Evolutionary conservation across 1,140 invertebrate species (phyloP).

Genomic region (Acromyrmex heyeri): DNA sequence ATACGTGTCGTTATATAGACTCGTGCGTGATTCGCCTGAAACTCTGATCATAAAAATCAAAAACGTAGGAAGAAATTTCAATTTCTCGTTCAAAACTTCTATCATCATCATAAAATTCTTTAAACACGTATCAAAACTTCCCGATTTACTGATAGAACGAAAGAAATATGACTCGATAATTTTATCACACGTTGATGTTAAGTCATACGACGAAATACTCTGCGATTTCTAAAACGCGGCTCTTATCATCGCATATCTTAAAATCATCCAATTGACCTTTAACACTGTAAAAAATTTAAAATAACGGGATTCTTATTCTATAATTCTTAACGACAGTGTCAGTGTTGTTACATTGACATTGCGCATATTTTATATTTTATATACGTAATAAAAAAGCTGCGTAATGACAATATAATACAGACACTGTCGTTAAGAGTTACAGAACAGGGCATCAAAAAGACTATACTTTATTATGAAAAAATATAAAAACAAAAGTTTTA

Average conservation of each 20-base stretch:
- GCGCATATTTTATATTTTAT: too few relatives aligned
- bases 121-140: background rate
- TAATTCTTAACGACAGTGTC: too few relatives aligned
- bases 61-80: background rate
- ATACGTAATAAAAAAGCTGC: too few relatives aligned
- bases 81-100: background rate
- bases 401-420: too few relatives aligned
- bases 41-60: background rate
- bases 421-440: too few relatives aligned
- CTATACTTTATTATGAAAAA: background rate
- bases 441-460: background rate
- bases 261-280: background rate
- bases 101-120: background rate
- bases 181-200: slow-evolving; percentile 1
- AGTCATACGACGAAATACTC: background rate
- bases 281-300: background rate
- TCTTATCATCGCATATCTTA: background rate
- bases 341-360: too few relatives aligned
- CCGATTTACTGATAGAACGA: background rate
- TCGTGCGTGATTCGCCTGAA: background rate
- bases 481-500: background rate
- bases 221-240: background rate
- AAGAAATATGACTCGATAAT: background rate
- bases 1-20: background rate
- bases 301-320: too few relatives aligned